phyloP scores from a whole-genome alignment of 1,140 invertebrate genomes.

The Drosophila trapezifrons region DNA sequence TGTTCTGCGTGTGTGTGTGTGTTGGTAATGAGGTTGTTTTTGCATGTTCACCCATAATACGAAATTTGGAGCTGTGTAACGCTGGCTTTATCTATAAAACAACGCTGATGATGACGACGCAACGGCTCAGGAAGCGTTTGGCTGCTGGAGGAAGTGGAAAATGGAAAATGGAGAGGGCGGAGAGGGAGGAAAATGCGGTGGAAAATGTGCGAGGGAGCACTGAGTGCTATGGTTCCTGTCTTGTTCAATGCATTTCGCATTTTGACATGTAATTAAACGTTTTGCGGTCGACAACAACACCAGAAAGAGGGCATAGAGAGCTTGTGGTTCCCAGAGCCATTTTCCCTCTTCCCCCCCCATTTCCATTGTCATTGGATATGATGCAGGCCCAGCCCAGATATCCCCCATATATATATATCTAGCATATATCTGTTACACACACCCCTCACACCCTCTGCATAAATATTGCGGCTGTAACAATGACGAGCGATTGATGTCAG shows the following conservation, averaged over 20 bases:
- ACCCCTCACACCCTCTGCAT: slow-evolving; percentile 3
- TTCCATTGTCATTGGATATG: slow-evolving; percentile 47
- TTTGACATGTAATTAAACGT: slow-evolving; percentile 65
- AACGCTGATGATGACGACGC: slow-evolving; percentile 39
- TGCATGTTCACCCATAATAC: slow-evolving; percentile 63
- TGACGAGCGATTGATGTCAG: slow-evolving; percentile 43
- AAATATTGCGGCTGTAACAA: slow-evolving; percentile 46
- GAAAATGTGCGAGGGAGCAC: slow-evolving; percentile 2
- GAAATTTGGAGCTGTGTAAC: slow-evolving; percentile 43
- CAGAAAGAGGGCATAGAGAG: slow-evolving; percentile 29
- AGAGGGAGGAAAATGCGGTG: background rate
- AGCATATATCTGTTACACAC: slow-evolving; percentile 19
- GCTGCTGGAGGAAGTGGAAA: slow-evolving; percentile 38
- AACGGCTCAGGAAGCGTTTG: slow-evolving; percentile 44
- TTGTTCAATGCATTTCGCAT: slow-evolving; percentile 60
- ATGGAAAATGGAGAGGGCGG: slow-evolving; percentile 10
- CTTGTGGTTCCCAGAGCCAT: slow-evolving; percentile 51
- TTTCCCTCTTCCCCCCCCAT: background rate
- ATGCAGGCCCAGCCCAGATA: slow-evolving; percentile 2
- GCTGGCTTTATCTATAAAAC: slow-evolving; percentile 60
- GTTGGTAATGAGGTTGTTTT: slow-evolving; percentile 59
- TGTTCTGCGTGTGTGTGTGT: slow-evolving; percentile 9
- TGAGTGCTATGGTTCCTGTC: slow-evolving; percentile 45
- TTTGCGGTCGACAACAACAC: slow-evolving; percentile 54
- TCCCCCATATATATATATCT: background rate